These are phyloP conservation scores for Drosophila varians DNA, from an alignment of 1,140 invertebrate genomes.

Conservation along the genomic window DNA sequence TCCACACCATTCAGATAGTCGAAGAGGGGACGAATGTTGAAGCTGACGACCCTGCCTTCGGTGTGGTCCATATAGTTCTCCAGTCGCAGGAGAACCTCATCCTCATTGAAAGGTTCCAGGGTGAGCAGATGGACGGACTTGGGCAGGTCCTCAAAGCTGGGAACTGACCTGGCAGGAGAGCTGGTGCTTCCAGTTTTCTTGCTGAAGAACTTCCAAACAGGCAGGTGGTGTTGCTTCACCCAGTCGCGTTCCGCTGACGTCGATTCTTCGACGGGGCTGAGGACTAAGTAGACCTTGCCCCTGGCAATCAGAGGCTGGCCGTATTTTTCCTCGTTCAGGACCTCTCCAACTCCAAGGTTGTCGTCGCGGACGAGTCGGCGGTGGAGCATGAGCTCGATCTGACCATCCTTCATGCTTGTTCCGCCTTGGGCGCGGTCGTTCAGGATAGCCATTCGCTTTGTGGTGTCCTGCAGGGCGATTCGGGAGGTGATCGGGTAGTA, in stretches of 20 bases:
- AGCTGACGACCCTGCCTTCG: conserved; percentile 87
- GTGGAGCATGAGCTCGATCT: conserved; percentile 94
- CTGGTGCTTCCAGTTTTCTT: conserved; percentile 55
- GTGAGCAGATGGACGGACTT: conserved; percentile 93
- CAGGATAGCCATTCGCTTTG: conserved; percentile 87
- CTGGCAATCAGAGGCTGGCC: conserved; percentile 91
- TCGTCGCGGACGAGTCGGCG: conserved; percentile 94
- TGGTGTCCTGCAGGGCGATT: conserved; percentile 87
- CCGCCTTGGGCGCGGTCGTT: conserved; percentile 96
- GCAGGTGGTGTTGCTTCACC: conserved; percentile 60
- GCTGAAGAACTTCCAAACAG: conserved; percentile 76
- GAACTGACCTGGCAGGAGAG: conserved; percentile 19
- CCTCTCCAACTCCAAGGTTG: conserved; percentile 95
- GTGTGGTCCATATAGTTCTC: conserved; percentile 93
- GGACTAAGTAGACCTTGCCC: conserved; percentile 89
- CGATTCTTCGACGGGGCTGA: conserved; percentile 82
- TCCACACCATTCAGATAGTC: conserved; percentile 38
- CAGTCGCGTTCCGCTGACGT: conserved; percentile 40
- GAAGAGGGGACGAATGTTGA: conserved; percentile 60
- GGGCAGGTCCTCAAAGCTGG: conserved; percentile 83
- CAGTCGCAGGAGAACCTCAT: conserved; percentile 89
- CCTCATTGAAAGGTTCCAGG: conserved; percentile 91
- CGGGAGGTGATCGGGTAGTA: conserved; percentile 96
- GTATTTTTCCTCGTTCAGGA: conserved; percentile 93
- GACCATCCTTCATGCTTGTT: conserved; percentile 89